phyloP scores from a whole-genome alignment of 2,797 vertebrate genomes.

The Scyliorhinus canicula region DNA sequence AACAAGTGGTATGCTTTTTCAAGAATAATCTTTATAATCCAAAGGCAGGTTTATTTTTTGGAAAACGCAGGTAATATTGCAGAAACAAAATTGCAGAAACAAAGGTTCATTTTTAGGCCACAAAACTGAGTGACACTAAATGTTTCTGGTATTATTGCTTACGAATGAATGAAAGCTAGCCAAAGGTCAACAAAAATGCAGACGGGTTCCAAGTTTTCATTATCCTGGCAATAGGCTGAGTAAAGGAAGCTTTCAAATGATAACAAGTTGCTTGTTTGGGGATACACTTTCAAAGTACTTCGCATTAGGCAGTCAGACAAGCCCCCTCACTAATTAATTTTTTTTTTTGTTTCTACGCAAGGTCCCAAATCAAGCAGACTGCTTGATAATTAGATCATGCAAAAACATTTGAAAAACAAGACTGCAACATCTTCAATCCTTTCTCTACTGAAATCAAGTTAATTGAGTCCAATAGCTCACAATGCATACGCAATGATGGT shows the following conservation, averaged over 20 bases:
- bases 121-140: background rate
- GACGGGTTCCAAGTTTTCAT: background rate
- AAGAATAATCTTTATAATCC: background rate
- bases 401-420: background rate
- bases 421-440: background rate
- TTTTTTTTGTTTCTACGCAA: background rate
- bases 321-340: background rate
- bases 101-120: background rate
- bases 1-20: background rate
- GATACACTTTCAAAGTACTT: background rate
- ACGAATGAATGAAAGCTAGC: background rate
- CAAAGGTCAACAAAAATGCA: background rate
- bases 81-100: background rate
- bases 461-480: background rate
- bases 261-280: background rate
- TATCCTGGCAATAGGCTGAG: background rate
- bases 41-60: background rate
- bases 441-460: background rate
- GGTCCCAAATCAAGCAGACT: background rate
- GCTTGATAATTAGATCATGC: background rate
- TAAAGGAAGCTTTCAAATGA: background rate
- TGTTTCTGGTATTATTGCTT: background rate
- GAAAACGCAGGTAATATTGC: background rate
- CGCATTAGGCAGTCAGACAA: background rate
- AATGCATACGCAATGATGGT: background rate